A percentile compares a stretch with the other conserved stretches of the same genome.
These are phyloP conservation scores for Lytechinus variegatus DNA, from an alignment of 35 echinoderm and acorn worm species.

Conservation along the genomic window DNA sequence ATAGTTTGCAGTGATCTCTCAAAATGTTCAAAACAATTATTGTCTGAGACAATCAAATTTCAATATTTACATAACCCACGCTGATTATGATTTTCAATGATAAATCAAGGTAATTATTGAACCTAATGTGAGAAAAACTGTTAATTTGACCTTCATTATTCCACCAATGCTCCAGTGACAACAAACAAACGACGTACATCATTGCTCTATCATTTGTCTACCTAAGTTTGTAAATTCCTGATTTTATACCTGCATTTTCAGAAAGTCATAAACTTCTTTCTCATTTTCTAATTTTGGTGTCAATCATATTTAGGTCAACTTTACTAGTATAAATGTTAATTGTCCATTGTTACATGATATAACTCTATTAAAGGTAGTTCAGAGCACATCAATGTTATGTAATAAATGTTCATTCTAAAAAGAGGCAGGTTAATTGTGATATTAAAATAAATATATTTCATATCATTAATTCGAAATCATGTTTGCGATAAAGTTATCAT, in stretches of 20 bases:
- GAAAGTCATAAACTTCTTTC: neutral
- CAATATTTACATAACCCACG: neutral
- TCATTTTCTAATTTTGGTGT: neutral
- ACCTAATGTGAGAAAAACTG: neutral
- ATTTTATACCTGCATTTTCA: neutral
- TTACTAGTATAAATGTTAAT: no score
- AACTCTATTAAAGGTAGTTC: no score
- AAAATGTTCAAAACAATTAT: constrained; percentile 6
- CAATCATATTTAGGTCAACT: neutral
- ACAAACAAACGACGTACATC: neutral
- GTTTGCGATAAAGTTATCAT: no score
- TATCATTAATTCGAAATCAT: no score
- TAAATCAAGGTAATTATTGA: neutral
- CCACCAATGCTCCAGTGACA: neutral
- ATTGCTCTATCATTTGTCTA: neutral
- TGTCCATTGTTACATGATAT: no score
- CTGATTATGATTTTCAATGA: neutral
- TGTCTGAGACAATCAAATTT: neutral
- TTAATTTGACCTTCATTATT: neutral
- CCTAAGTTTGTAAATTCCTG: neutral
- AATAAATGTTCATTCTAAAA: no score
- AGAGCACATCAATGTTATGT: no score
- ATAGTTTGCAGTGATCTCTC: neutral
- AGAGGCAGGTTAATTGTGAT: no score
- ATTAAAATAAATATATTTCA: no score